phyloP scores from a whole-genome alignment of 1,140 invertebrate genomes.

The Holcopasites calliopsidis region DNA sequence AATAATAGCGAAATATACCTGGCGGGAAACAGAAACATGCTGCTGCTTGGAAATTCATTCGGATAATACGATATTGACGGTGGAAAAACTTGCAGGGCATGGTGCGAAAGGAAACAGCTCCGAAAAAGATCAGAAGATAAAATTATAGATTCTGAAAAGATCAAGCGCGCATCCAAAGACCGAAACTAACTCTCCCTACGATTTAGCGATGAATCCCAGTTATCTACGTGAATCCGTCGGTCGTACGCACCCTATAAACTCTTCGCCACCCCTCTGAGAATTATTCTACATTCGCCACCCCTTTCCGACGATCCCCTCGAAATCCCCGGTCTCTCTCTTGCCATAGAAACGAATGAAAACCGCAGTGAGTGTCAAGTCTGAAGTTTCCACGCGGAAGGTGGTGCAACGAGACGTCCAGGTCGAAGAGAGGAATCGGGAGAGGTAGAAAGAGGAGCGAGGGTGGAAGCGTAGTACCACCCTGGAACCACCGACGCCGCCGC shows the following conservation, averaged over 20 bases:
- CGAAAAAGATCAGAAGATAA: too few relatives aligned
- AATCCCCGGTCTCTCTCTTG: too few relatives aligned
- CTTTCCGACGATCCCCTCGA: background rate
- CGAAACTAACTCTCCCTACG: too few relatives aligned
- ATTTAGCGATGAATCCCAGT: background rate
- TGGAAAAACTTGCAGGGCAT: too few relatives aligned
- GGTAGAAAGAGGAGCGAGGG: constrained; percentile 25
- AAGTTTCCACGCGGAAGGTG: background rate
- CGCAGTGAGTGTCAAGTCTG: background rate
- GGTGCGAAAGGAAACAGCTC: too few relatives aligned
- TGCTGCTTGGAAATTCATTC: constrained; percentile 7
- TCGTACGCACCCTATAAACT: constrained; percentile 1
- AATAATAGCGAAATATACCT: constrained; percentile 45
- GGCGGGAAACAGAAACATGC: constrained; percentile 49
- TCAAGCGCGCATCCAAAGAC: too few relatives aligned
- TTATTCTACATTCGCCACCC: background rate
- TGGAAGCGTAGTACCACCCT: constrained; percentile 53
- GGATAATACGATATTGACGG: too few relatives aligned
- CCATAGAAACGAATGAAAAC: background rate
- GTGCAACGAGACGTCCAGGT: constrained; percentile 11
- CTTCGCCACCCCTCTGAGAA: background rate
- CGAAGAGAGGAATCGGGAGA: background rate
- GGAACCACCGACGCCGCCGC: constrained; percentile 64
- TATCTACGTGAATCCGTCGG: constrained; percentile 6
- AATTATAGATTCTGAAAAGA: too few relatives aligned